phyloP scores from a whole-genome alignment of 2,888 invertebrate species.

The Agelastica alni region DNA sequence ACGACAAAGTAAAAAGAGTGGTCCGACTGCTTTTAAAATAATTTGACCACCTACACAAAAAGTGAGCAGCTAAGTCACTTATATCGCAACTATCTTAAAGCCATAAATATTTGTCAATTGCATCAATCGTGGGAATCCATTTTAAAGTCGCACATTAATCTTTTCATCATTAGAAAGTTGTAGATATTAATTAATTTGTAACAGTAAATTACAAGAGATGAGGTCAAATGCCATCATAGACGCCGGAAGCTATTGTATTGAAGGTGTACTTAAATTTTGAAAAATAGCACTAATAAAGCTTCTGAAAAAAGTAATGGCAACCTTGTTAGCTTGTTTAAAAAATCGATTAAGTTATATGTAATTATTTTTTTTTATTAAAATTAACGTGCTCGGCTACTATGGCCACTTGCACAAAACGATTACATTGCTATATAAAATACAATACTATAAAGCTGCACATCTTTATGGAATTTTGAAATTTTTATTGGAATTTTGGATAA shows the following conservation, averaged over 20 bases:
- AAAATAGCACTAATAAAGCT: no score
- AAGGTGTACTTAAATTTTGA: no score
- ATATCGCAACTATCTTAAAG: slow-evolving; percentile 9
- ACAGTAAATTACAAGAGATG: slow-evolving; percentile 10
- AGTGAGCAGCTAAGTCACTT: not conserved
- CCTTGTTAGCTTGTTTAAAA: no score
- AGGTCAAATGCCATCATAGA: slow-evolving; percentile 9
- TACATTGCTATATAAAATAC: no score
- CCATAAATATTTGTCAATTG: slow-evolving; percentile 23
- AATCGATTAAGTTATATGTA: no score
- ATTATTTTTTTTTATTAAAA: no score
- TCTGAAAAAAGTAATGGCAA: no score
- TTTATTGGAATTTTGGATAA: no score
- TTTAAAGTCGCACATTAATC: slow-evolving; percentile 17
- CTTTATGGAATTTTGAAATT: no score
- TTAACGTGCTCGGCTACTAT: no score
- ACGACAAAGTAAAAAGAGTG: not conserved
- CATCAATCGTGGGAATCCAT: slow-evolving; percentile 18
- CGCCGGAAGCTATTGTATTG: not conserved
- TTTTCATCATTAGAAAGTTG: slow-evolving; percentile 18
- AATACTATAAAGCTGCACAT: no score
- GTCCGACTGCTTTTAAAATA: not conserved
- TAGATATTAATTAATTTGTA: slow-evolving; percentile 19
- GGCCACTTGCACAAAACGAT: no score
- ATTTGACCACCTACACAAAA: slow-evolving; percentile 15